Conservation (phyloP, 1,140 invertebrate genomes). For the Nebria ingens region DNA sequence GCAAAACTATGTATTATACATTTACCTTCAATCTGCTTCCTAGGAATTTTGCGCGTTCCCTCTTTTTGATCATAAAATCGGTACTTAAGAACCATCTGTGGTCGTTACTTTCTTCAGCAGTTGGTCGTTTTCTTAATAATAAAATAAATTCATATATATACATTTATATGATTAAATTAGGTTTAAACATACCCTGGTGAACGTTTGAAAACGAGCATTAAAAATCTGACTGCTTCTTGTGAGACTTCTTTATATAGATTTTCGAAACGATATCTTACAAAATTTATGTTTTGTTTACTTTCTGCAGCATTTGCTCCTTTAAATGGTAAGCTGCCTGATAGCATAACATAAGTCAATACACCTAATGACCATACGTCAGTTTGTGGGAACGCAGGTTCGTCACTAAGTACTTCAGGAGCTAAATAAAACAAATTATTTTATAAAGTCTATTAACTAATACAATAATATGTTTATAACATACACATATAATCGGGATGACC, state of each 20-base stretch:
- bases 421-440: conserved; percentile 32
- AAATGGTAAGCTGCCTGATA: conserved; percentile 92
- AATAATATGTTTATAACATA: conserved; percentile 30
- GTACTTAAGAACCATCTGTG: conserved; percentile 88
- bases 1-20: conserved; percentile 12
- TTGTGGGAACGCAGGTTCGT: conserved; percentile 74
- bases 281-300: conserved; percentile 83
- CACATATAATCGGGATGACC: conserved; percentile 63
- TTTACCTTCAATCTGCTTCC: conserved; percentile 66
- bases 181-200: conserved; percentile 62
- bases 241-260: conserved; percentile 89
- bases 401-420: conserved; percentile 88
- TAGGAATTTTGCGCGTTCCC: conserved; percentile 78
- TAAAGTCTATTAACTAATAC: conserved; percentile 12
- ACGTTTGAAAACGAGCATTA: conserved; percentile 91
- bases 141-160: conserved; percentile 16
- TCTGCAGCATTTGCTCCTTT: conserved; percentile 68
- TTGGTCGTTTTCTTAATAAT: conserved; percentile 74
- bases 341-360: conserved; percentile 83
- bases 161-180: not conserved
- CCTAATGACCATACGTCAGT: conserved; percentile 96
- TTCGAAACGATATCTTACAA: conserved; percentile 89
- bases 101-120: conserved; percentile 87
- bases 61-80: conserved; percentile 86
- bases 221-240: conserved; percentile 86